These are phyloP conservation scores for Dunckerocampus dactyliophorus DNA, from an alignment of 2,113 vertebrate species.

Conservation along the genomic window DNA sequence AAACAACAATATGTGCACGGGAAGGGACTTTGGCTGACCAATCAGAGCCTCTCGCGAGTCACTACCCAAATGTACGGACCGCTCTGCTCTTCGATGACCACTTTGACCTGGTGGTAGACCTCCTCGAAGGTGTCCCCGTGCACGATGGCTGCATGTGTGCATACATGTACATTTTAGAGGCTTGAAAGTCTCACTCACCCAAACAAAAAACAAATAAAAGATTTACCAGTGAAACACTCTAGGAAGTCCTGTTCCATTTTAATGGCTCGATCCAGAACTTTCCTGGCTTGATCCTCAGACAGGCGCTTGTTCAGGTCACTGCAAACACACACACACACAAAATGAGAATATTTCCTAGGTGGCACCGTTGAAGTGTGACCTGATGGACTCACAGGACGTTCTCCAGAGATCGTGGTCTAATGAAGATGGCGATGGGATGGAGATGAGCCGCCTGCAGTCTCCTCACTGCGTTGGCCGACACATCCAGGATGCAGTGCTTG, in stretches of 20 bases:
- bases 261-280: conserved; percentile 81
- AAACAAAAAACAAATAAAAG: not conserved
- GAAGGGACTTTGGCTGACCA: not conserved
- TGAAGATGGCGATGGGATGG: conserved; percentile 86
- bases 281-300: conserved; percentile 83
- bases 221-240: conserved; percentile 83
- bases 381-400: conserved; percentile 79
- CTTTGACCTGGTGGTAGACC: conserved; percentile 83
- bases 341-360: not conserved
- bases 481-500: conserved; percentile 67
- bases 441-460: conserved; percentile 79
- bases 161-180: not conserved
- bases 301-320: conserved; percentile 85
- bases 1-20: conserved; percentile 15
- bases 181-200: conserved; percentile 4
- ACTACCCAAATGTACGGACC: conserved; percentile 89
- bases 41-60: conserved; percentile 82
- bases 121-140: conserved; percentile 87
- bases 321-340: not conserved
- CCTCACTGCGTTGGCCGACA: conserved; percentile 60
- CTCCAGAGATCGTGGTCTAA: conserved; percentile 83
- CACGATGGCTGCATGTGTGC: conserved; percentile 74
- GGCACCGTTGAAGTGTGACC: not conserved
- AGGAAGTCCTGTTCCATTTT: conserved; percentile 87
- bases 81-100: conserved; percentile 86